A percentile compares a stretch with the other conserved stretches of the same genome.
Conservation (phyloP, 2,888 invertebrate species). For the Hypomecis atomaria region DNA sequence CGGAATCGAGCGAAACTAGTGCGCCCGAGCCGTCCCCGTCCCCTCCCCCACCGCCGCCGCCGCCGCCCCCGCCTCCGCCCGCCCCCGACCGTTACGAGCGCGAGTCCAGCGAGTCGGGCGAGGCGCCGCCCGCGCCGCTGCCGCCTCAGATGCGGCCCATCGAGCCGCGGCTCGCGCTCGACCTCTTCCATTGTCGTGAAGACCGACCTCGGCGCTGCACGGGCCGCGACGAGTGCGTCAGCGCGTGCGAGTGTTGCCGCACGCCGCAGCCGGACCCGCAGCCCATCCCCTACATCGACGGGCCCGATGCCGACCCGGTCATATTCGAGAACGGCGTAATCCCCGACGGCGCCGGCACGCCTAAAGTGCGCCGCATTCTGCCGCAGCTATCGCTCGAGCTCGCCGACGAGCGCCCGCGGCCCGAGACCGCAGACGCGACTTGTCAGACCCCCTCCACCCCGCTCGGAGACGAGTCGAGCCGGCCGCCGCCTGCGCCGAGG, state of each 20-base stretch:
- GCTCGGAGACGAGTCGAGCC: constrained; percentile 29
- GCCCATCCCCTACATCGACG: constrained; percentile 79
- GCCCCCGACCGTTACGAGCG: constrained; percentile 61
- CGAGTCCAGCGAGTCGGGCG: constrained; percentile 61
- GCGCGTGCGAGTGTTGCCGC: constrained; percentile 78
- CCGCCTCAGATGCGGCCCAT: constrained; percentile 77
- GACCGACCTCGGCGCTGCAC: constrained; percentile 64
- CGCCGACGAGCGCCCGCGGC: constrained; percentile 60
- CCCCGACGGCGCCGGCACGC: constrained; percentile 64
- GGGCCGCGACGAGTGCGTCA: constrained; percentile 72
- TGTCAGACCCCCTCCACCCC: constrained; percentile 72
- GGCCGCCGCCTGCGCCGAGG: constrained; percentile 18
- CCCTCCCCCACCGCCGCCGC: constrained; percentile 49
- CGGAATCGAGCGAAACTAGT: constrained; percentile 31
- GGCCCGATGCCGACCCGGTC: constrained; percentile 74
- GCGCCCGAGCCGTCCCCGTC: constrained; percentile 48
- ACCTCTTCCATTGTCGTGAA: constrained; percentile 59
- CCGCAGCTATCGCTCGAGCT: constrained; percentile 74
- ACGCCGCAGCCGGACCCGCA: constrained; percentile 74
- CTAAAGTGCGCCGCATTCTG: constrained; percentile 75
- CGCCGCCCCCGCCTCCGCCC: constrained; percentile 60
- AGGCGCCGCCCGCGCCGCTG: constrained; percentile 58
- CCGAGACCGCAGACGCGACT: constrained; percentile 69
- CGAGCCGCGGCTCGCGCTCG: constrained; percentile 70
- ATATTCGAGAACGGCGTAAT: constrained; percentile 74